Conservation (phyloP, 1,140 invertebrate species). For the Meloidogyne floridensis region DNA sequence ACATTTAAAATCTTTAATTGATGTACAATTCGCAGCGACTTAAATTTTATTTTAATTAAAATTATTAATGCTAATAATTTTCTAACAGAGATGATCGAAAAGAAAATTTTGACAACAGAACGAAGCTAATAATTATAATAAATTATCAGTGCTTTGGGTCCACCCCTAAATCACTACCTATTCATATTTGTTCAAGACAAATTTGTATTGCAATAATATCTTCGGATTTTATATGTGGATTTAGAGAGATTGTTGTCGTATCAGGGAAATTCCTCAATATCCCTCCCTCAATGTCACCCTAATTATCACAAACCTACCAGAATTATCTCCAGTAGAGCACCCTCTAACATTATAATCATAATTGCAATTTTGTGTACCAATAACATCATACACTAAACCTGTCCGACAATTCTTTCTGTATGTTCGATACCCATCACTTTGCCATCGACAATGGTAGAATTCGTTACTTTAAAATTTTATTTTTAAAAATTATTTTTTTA, state of each 20-base stretch:
- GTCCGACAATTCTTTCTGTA: constrained; percentile 59
- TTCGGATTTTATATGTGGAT: too few species aligned
- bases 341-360: constrained; percentile 65
- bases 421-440: constrained; percentile 59
- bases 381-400: constrained; percentile 60
- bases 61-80: too few species aligned
- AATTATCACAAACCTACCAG: background rate
- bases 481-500: background rate
- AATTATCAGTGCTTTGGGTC: too few species aligned
- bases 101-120: too few species aligned
- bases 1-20: constrained; percentile 54
- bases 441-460: constrained; percentile 65
- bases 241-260: too few species aligned
- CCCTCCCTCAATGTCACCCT: too few species aligned
- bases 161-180: too few species aligned
- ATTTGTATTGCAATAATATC: too few species aligned
- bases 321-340: constrained; percentile 46
- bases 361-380: constrained; percentile 64
- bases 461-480: constrained; percentile 41
- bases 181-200: too few species aligned
- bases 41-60: background rate
- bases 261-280: too few species aligned
- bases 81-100: too few species aligned
- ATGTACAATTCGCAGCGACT: constrained; percentile 51
- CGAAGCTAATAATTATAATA: too few species aligned